Percentiles rank a stretch among this genome's conserved stretches.
Conservation (phyloP, 2,797 vertebrate species). For the Linurgus olivaceus region DNA sequence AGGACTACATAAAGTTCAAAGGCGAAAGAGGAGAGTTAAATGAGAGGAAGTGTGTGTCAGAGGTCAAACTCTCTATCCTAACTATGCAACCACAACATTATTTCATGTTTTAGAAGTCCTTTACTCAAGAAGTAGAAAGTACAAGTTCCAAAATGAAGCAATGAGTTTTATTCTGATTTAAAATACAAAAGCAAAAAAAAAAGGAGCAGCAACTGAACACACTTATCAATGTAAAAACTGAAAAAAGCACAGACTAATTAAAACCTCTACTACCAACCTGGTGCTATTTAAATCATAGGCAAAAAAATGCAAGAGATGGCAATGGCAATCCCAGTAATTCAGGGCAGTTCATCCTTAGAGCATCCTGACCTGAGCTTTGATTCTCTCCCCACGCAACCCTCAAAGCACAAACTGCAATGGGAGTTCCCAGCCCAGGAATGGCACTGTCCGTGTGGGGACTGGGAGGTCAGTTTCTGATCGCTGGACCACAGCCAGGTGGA, state of each 20-base stretch:
- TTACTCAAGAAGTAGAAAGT: neutral
- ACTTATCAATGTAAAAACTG: neutral
- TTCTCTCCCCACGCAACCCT: neutral
- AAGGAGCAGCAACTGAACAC: neutral
- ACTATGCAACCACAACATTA: neutral
- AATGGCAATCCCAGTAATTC: neutral
- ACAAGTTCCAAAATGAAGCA: neutral
- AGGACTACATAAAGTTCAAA: neutral
- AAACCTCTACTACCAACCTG: neutral
- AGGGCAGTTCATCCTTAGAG: neutral
- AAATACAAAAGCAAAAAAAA: neutral
- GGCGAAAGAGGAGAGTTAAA: neutral
- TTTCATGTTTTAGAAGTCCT: neutral
- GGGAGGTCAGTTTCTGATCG: neutral
- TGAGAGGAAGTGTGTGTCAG: neutral
- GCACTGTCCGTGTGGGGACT: fast-evolving
- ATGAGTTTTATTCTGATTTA: neutral
- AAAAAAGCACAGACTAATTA: neutral
- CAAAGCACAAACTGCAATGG: neutral
- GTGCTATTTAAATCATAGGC: neutral
- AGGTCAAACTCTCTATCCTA: neutral
- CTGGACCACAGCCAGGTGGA: neutral
- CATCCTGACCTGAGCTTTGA: neutral
- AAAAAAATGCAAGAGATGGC: fast-evolving
- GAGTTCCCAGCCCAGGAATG: neutral